Conservation (phyloP, 2,888 invertebrate species). For the Nemurella pictetii region DNA sequence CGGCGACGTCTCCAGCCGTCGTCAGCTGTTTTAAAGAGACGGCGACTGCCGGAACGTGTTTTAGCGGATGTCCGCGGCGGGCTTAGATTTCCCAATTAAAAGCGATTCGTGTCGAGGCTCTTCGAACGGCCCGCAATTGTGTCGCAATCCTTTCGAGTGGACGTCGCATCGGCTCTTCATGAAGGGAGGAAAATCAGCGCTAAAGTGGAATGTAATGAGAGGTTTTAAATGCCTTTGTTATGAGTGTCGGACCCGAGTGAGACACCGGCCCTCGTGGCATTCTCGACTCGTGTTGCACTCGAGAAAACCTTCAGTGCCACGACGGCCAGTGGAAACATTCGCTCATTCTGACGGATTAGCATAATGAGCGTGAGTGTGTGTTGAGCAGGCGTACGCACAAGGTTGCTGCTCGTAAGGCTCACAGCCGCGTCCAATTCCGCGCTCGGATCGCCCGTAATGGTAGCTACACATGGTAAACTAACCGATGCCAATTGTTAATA, state of each 20-base stretch:
- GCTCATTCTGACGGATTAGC: not conserved
- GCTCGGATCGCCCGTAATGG: not conserved
- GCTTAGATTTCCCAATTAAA: not conserved
- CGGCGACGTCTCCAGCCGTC: not conserved
- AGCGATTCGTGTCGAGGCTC: not conserved
- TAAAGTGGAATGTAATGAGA: conserved; percentile 1
- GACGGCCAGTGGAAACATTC: not conserved
- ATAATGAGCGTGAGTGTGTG: conserved; percentile 20
- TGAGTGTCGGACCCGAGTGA: not conserved
- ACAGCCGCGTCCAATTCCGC: not conserved
- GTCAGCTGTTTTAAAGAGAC: not conserved
- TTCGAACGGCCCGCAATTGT: not conserved
- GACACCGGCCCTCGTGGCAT: not conserved
- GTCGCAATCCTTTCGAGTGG: not conserved
- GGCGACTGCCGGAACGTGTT: not conserved
- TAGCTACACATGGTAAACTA: not conserved
- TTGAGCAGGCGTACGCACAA: not conserved
- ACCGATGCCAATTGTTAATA: conserved; percentile 22
- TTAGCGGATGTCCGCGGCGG: not conserved
- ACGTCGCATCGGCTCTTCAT: not conserved
- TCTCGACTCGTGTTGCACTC: conserved; percentile 11
- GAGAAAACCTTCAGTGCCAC: not conserved
- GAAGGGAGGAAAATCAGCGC: not conserved
- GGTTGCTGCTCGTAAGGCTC: not conserved
- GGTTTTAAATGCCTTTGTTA: conserved; percentile 24